A percentile compares a stretch with the other conserved stretches of the same genome.
phyloP scores from a whole-genome alignment of 2,888 invertebrate species.

The Parthenolecanium corni region DNA sequence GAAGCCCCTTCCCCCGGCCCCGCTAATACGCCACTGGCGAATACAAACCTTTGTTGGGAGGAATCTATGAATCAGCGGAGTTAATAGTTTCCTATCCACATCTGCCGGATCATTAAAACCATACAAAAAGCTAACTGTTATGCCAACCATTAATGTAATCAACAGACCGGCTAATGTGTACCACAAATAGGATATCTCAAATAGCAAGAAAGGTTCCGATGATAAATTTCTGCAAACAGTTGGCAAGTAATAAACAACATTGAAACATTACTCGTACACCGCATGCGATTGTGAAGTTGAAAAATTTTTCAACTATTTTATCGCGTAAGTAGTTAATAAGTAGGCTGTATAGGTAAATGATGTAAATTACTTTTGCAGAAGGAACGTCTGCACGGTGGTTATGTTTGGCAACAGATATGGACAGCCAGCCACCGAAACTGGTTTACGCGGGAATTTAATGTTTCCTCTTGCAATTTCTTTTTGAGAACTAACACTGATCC shows the following conservation, averaged over 20 bases:
- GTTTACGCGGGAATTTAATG: constrained; percentile 34
- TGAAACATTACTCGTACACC: too few species aligned
- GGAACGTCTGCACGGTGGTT: too few species aligned
- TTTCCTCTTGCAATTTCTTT: constrained; percentile 33
- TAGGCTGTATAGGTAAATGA: neutral
- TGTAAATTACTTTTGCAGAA: neutral
- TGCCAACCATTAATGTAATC: constrained; percentile 52
- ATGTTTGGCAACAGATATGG: constrained; percentile 30
- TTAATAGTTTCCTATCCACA: constrained; percentile 51
- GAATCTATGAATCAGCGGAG: constrained; percentile 48
- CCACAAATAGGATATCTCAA: constrained; percentile 65
- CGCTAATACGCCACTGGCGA: too few species aligned
- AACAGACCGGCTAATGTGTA: constrained; percentile 59
- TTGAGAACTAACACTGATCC: constrained; percentile 35
- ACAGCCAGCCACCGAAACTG: constrained; percentile 34
- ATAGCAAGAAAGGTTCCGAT: constrained; percentile 41
- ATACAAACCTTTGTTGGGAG: neutral
- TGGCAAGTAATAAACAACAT: too few species aligned
- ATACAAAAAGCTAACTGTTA: constrained; percentile 46
- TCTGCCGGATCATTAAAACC: constrained; percentile 43
- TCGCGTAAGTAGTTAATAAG: too few species aligned
- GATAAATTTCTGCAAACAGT: neutral
- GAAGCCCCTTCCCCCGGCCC: too few species aligned
- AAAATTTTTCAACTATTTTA: too few species aligned
- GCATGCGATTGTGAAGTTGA: too few species aligned